A percentile compares a stretch with the other conserved stretches of the same genome.
Evolutionary conservation across 2,113 vertebrate genomes (phyloP).

Genomic region (Pelvicachromis taeniatus): DNA sequence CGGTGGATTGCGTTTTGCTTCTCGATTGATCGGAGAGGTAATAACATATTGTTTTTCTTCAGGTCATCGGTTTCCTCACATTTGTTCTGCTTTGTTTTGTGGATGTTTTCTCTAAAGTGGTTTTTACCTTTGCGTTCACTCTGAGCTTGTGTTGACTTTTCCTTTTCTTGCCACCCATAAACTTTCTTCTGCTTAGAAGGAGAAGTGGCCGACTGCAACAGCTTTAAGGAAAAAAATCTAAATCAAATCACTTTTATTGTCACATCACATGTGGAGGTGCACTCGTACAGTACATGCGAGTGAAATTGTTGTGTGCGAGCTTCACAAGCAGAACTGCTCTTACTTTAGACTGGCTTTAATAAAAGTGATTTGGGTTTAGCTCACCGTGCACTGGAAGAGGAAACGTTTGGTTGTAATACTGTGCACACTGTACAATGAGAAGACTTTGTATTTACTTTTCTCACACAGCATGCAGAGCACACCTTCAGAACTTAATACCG

Average conservation of each 20-base stretch:
- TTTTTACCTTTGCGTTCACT: neutral
- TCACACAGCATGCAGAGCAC: neutral
- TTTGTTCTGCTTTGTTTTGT: neutral
- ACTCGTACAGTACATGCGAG: too few species aligned
- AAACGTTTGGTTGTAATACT: neutral
- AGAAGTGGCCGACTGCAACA: neutral
- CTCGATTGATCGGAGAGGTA: neutral
- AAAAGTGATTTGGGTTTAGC: neutral
- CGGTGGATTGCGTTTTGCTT: neutral
- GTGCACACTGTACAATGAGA: neutral
- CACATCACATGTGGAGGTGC: too few species aligned
- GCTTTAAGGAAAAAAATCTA: neutral
- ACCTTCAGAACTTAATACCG: neutral
- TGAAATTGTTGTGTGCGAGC: too few species aligned
- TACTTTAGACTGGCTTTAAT: neutral
- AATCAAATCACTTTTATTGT: too few species aligned
- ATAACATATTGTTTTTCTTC: neutral
- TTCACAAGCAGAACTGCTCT: too few species aligned
- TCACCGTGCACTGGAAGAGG: neutral
- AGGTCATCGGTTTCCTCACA: neutral
- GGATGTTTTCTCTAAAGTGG: neutral
- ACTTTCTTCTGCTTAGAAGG: neutral
- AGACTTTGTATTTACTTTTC: neutral
- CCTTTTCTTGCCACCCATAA: neutral
- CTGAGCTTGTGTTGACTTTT: rapidly evolving